Conservation (phyloP, 2,888 invertebrate genomes). For the Altica lythri region DNA sequence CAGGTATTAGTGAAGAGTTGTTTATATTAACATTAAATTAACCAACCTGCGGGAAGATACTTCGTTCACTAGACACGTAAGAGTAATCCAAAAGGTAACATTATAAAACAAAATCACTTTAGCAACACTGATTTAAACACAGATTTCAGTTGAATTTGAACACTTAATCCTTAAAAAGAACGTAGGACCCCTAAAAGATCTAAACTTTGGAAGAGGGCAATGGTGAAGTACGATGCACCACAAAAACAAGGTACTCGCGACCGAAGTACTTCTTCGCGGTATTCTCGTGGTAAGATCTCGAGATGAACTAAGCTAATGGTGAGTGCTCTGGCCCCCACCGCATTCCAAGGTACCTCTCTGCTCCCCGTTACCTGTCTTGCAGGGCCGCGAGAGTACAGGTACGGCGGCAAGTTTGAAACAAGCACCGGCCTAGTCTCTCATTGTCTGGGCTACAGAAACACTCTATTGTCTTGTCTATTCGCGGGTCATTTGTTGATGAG, state of each 20-base stretch:
- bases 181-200: background rate
- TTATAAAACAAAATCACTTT: background rate
- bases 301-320: slow-evolving; percentile 54
- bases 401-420: slow-evolving; percentile 51
- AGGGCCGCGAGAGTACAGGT: slow-evolving; percentile 45
- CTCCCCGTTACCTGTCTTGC: slow-evolving; percentile 52
- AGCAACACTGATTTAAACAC: background rate
- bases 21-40: too few relatives aligned
- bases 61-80: slow-evolving; percentile 1
- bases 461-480: slow-evolving; percentile 57
- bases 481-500: slow-evolving; percentile 50
- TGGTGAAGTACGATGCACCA: slow-evolving; percentile 13
- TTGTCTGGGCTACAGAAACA: slow-evolving; percentile 54
- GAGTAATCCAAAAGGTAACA: slow-evolving; percentile 7
- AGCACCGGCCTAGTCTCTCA: slow-evolving; percentile 44
- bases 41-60: slow-evolving; percentile 4
- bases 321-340: slow-evolving; percentile 55
- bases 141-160: background rate
- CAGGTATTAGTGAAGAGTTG: background rate
- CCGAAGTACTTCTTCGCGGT: slow-evolving; percentile 17
- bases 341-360: slow-evolving; percentile 56
- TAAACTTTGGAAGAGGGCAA: background rate
- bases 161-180: background rate
- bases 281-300: slow-evolving; percentile 50
- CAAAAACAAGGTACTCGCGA: slow-evolving; percentile 40